Base-by-base conservation (phyloP, 2,113 vertebrate genomes). In the Eretmochelys imbricata region DNA sequence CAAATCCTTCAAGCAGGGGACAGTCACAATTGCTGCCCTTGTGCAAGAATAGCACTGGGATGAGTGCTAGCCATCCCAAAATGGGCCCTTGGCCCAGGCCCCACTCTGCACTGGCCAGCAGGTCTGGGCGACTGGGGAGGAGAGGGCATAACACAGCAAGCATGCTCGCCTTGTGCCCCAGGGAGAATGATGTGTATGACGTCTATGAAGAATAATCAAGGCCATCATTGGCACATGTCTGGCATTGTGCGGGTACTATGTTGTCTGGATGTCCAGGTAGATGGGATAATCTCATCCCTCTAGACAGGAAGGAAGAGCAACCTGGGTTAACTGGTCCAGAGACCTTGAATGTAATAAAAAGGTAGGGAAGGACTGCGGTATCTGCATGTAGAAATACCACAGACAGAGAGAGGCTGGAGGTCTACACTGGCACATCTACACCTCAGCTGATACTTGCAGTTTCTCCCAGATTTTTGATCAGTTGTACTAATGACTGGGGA, bases 401-500 rank as follows among this genome's bases (percentile, higher is more conserved):
- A 10, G 38, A 48, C 8, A 38, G 72, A 46, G 42, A 38, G 72
- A 46, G 42, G 24, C 2, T 46, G 72, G 72, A 27, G 72, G 22
- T 76, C 11, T 29, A 25, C 6, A 25, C 13, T 2, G 3, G 75
- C 42, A 46, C 19, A 38, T 5, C 65, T 72, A 22, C 65, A 38
- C 8, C 65, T 38, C n/a, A 8, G 75, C 24, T 11, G 11, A 78
- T 8, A 16, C 22, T 29, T 78, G 75, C 12, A 48, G 42, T 14
- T 27, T 25, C 46, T 14, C 25, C 25, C 75, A 78, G 2, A 42
- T 8, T 48, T 95, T 90, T 94, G 87, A 95, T 94, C 62, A 95
- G 89, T 89, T 94, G 82, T 87, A 93, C 96, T 96, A 90, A 83
- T 93, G 75, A 72, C 55, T 38, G 46, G 84, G 20, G 62, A 89